Conservation (phyloP, 2,888 invertebrate species). For the Hirtodrosophila confusa region DNA sequence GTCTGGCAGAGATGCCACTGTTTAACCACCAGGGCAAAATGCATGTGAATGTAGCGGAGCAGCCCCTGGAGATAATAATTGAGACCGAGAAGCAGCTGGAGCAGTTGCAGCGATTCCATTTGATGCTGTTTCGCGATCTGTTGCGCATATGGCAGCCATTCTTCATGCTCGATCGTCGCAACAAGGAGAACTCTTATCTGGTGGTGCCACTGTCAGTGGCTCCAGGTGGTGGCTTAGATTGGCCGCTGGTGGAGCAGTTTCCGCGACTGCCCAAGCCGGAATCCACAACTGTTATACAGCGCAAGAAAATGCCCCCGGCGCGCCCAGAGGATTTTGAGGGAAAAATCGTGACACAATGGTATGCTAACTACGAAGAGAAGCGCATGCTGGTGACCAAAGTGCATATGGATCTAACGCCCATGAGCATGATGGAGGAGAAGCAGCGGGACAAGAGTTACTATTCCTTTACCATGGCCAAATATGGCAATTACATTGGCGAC, state of each 20-base stretch:
- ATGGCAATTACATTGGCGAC: constrained; percentile 85
- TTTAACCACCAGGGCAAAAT: constrained; percentile 89
- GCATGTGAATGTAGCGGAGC: constrained; percentile 80
- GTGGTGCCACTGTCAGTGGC: constrained; percentile 84
- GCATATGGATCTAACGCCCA: constrained; percentile 87
- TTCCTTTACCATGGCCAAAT: constrained; percentile 91
- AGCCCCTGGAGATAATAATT: constrained; percentile 85
- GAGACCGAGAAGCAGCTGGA: constrained; percentile 85
- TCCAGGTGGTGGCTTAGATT: constrained; percentile 86
- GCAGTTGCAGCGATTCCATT: constrained; percentile 88
- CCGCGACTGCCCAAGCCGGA: constrained; percentile 84
- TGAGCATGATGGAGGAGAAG: constrained; percentile 88
- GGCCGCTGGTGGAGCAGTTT: constrained; percentile 86
- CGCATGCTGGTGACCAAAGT: constrained; percentile 90
- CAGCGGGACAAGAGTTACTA: constrained; percentile 87
- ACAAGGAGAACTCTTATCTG: constrained; percentile 86
- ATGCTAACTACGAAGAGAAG: constrained; percentile 86
- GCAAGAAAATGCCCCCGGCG: constrained; percentile 85
- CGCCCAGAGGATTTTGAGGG: constrained; percentile 87
- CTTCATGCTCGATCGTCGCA: constrained; percentile 86
- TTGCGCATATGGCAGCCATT: constrained; percentile 87
- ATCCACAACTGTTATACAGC: constrained; percentile 85
- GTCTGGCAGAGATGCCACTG: constrained; percentile 89
- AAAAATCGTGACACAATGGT: constrained; percentile 94
- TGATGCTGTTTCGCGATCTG: constrained; percentile 90